A percentile compares a stretch with the other conserved stretches of the same genome.
Evolutionary conservation across 2,888 invertebrate genomes (phyloP).

Genomic region (Drosophila melanosoma): DNA sequence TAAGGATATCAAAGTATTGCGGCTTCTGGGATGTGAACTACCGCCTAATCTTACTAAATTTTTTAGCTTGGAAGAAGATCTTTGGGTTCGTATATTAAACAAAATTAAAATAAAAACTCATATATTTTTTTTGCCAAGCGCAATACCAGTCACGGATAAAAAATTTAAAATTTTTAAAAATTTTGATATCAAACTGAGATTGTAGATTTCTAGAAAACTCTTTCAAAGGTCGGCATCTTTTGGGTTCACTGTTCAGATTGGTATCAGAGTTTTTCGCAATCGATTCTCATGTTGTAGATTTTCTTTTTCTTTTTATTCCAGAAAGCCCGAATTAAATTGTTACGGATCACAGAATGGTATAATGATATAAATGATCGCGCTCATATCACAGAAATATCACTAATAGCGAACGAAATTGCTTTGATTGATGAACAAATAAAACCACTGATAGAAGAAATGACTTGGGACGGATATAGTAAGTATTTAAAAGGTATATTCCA

Average conservation of each 20-base stretch:
- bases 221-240: no score
- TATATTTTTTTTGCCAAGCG: no score
- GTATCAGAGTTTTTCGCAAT: background rate
- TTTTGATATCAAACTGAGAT: no score
- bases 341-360: conserved; percentile 91
- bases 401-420: conserved; percentile 91
- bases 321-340: conserved; percentile 87
- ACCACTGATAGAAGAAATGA: conserved; percentile 86
- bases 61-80: conserved; percentile 89
- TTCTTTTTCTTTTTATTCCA: conserved; percentile 57
- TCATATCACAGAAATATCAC: conserved; percentile 90
- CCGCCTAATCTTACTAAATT: conserved; percentile 88
- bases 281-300: background rate
- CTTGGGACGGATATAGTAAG: conserved; percentile 68
- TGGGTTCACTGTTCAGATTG: no score
- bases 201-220: no score
- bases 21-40: conserved; percentile 88
- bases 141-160: no score
- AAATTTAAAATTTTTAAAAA: no score
- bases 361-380: conserved; percentile 91
- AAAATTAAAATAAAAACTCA: background rate
- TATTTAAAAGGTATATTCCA: background rate
- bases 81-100: conserved; percentile 86
- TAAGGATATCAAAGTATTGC: conserved; percentile 93
- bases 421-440: conserved; percentile 90